These are phyloP conservation scores for Acrocera orbiculus DNA, from an alignment of 2,888 invertebrate genomes.

Conservation along the genomic window DNA sequence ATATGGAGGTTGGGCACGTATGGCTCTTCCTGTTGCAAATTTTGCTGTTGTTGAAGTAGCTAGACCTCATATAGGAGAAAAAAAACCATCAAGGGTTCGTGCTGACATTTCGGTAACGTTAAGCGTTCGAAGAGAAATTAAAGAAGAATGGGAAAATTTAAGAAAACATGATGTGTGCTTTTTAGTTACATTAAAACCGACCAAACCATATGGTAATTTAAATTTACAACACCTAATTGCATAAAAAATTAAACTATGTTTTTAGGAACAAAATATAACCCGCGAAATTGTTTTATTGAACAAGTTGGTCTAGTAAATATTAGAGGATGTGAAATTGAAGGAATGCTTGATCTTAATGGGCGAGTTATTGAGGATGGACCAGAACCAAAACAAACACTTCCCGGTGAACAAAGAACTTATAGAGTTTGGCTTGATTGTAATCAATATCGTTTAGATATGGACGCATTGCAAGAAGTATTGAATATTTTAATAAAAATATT, in stretches of 20 bases:
- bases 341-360: slow-evolving; percentile 90
- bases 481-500: background rate
- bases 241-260: too few species aligned
- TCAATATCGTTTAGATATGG: slow-evolving; percentile 89
- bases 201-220: slow-evolving; percentile 54
- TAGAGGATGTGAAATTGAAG: slow-evolving; percentile 95
- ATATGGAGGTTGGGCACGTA: slow-evolving; percentile 97
- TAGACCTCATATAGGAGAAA: slow-evolving; percentile 83
- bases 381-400: slow-evolving; percentile 69
- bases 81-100: slow-evolving; percentile 83
- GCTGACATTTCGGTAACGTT: slow-evolving; percentile 90
- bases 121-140: slow-evolving; percentile 77
- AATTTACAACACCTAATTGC: background rate
- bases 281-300: slow-evolving; percentile 69
- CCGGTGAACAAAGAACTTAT: slow-evolving; percentile 81
- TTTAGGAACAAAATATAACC: slow-evolving; percentile 59
- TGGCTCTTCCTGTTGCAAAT: slow-evolving; percentile 86
- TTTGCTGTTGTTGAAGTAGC: slow-evolving; percentile 93
- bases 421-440: slow-evolving; percentile 91
- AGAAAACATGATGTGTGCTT: slow-evolving; percentile 98
- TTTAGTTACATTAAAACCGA: slow-evolving; percentile 77
- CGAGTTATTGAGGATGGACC: slow-evolving; percentile 93
- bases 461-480: slow-evolving; percentile 55
- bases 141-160: slow-evolving; percentile 91
- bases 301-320: slow-evolving; percentile 86